Conservation (phyloP, 1,140 invertebrate species). For the Eumaeus atala region DNA sequence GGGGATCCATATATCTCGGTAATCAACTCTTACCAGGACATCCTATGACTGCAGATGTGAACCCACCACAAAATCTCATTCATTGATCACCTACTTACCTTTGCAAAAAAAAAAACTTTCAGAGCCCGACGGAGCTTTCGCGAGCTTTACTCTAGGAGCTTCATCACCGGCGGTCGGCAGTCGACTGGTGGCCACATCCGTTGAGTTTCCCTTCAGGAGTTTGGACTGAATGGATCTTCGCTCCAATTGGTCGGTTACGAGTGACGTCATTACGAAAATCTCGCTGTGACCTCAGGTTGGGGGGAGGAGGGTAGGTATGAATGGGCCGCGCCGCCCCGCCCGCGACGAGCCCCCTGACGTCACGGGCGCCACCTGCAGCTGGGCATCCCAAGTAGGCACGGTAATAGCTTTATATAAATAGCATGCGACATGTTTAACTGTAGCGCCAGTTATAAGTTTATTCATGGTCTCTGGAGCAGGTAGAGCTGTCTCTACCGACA, state of each 20-base stretch:
- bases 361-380: constrained; percentile 47
- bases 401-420: constrained; percentile 44
- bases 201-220: constrained; percentile 67
- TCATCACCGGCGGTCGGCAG: constrained; percentile 36
- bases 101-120: too few relatives aligned
- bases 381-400: constrained; percentile 39
- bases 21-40: neutral
- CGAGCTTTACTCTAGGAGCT: constrained; percentile 4
- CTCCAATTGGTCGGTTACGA: constrained; percentile 48
- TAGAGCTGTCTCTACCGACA: too few relatives aligned
- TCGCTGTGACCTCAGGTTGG: constrained; percentile 39
- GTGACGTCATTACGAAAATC: constrained; percentile 69
- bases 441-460: neutral
- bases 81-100: too few relatives aligned
- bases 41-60: neutral
- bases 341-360: constrained; percentile 66
- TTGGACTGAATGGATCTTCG: constrained; percentile 67
- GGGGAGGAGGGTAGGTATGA: constrained; percentile 44
- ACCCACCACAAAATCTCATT: too few relatives aligned
- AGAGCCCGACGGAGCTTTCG: too few relatives aligned
- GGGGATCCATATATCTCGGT: neutral
- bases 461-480: too few relatives aligned
- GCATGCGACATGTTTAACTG: constrained; percentile 9
- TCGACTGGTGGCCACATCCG: constrained; percentile 59
- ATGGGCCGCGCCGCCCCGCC: constrained; percentile 58